Evolutionary conservation across 2,888 invertebrate species (phyloP), one percentile per base, ranked within the genome.

Genomic region (Apamea crenata): DNA sequence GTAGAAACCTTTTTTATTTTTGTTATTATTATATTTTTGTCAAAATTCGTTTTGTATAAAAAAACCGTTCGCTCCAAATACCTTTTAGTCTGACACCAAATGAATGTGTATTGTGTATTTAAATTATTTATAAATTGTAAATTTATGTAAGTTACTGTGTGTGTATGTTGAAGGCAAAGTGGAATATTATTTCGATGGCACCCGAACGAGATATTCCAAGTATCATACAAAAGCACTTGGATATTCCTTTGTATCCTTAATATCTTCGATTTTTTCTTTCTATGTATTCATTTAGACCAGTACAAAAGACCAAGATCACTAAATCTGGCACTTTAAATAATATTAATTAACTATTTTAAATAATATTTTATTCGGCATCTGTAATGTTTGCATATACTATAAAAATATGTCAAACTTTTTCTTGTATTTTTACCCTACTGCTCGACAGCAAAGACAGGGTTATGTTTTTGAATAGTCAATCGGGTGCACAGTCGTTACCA

Each of bases 31-130:
- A 7, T 70, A 80, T 91, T 91, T 92, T 91, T 78, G 72, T 87
- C 84, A 87, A 86, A 88, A 85, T 90, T 87, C 72, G 77, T 90
- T 93, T 92, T 90, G 84, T 89, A 90, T 84, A 90, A 91, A 86
- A 56, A 90, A 89, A 92, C 90, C 89, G 90, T 93, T 93, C 92
- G 91, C 94, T 94, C 93, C 92, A 91, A 78, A 76, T 88, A 85
- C 74, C 80, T 91, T 93, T 56, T 85, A 84, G 92, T 90, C 89
- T 84, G 90, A 93, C 93, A 93, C 94, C 95, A 94, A 95, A 95
- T 92, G 87, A 91, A 91, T 77, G 78, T 90, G 86, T 90, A 81
- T 90, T 77, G 78, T 90, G 86, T 90, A 81, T 90, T 89, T 89
- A 91, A 91, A 89, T 91, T 90, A 91, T 90, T 90, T 91, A 88